phyloP scores from a whole-genome alignment of 2,113 vertebrate species.

The Zapus hudsonius region DNA sequence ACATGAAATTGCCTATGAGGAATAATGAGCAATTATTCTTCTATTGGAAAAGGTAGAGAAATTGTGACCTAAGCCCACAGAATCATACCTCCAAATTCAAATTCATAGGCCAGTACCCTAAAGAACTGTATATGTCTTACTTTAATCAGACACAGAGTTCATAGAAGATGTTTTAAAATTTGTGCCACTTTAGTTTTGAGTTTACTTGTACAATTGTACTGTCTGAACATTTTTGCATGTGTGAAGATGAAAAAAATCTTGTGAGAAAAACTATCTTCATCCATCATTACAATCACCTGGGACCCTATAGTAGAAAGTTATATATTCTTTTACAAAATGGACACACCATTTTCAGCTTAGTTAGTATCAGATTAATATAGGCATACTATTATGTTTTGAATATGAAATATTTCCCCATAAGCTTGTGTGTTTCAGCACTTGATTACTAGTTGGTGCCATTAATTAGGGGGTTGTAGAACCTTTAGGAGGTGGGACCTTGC shows the following conservation, averaged over 20 bases:
- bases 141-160: neutral
- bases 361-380: neutral
- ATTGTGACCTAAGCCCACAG: neutral
- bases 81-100: constrained; percentile 11
- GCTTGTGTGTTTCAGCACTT: too few relatives aligned
- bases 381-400: too few relatives aligned
- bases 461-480: too few relatives aligned
- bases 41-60: constrained; percentile 20
- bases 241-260: neutral
- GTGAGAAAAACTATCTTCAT: neutral
- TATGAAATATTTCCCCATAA: too few relatives aligned
- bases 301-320: neutral
- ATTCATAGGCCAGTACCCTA: neutral
- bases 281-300: neutral
- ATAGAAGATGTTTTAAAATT: neutral
- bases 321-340: neutral
- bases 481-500: too few relatives aligned
- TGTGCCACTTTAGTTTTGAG: neutral
- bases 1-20: constrained; percentile 13
- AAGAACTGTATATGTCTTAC: neutral
- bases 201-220: neutral
- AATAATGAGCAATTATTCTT: constrained; percentile 18
- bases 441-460: too few relatives aligned
- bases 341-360: neutral
- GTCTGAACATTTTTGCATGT: neutral